A percentile compares a stretch with the other conserved stretches of the same genome.
Evolutionary conservation across 2,888 invertebrate species (phyloP).

Genomic region (Ferdinandea cuprea): DNA sequence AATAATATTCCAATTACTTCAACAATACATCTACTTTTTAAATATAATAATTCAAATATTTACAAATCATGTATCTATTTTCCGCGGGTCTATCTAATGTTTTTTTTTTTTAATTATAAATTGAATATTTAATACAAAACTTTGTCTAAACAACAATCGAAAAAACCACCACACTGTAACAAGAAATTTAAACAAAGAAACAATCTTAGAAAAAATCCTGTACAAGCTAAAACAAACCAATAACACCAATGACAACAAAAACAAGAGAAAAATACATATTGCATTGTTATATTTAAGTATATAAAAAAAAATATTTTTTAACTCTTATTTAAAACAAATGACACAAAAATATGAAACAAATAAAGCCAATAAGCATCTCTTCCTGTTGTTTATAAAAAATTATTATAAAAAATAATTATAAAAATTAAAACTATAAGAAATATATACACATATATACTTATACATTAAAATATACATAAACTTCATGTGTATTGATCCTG

Average conservation of each 20-base stretch:
- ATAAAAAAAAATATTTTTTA: slow-evolving; percentile 34
- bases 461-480: slow-evolving; percentile 56
- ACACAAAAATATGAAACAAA: slow-evolving; percentile 7
- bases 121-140: no score
- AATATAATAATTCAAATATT: no score
- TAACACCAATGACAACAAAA: slow-evolving; percentile 34
- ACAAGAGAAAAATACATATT: slow-evolving; percentile 36
- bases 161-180: slow-evolving; percentile 65
- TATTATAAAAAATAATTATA: slow-evolving; percentile 35
- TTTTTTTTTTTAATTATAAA: background rate
- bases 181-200: slow-evolving; percentile 38
- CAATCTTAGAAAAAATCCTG: slow-evolving; percentile 42
- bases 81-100: background rate
- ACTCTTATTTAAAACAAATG: slow-evolving; percentile 40
- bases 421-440: slow-evolving; percentile 38
- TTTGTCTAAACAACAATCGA: slow-evolving; percentile 49
- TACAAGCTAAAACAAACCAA: slow-evolving; percentile 31
- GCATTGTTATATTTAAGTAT: slow-evolving; percentile 40
- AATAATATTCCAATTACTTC: no score
- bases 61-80: no score
- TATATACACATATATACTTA: slow-evolving; percentile 52
- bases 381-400: slow-evolving; percentile 71
- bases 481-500: slow-evolving; percentile 62
- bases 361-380: slow-evolving; percentile 66
- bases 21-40: no score